A percentile compares a stretch with the other conserved stretches of the same genome.
Conservation (phyloP, 2,888 invertebrate species). For the Lasioglossum villosulum region DNA sequence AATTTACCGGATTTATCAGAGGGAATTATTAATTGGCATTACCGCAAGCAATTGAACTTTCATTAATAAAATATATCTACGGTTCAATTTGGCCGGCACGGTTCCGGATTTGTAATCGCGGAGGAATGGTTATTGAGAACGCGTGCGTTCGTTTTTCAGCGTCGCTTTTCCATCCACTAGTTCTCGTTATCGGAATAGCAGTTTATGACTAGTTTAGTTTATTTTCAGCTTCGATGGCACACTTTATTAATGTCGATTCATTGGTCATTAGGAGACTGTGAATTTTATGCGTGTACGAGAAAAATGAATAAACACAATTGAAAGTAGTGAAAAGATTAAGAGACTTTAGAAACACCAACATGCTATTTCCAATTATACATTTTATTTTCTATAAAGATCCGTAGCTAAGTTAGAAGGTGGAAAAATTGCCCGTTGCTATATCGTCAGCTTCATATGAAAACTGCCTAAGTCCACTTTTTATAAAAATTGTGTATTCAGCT, state of each 20-base stretch:
- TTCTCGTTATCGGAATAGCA: background rate
- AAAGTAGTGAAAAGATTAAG: too few relatives aligned
- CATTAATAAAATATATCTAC: constrained; percentile 21
- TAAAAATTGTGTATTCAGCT: too few relatives aligned
- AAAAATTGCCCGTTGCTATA: too few relatives aligned
- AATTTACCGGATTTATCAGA: constrained; percentile 37
- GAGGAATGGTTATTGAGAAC: background rate
- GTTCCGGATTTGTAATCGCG: background rate
- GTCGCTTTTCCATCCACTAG: background rate
- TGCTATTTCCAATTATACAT: too few relatives aligned
- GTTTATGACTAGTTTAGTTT: background rate
- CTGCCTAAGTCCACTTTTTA: too few relatives aligned
- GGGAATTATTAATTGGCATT: constrained; percentile 41
- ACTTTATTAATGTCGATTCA: background rate
- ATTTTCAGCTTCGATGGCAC: background rate
- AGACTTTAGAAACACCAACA: too few relatives aligned
- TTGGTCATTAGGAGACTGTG: too few relatives aligned
- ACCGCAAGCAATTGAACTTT: constrained; percentile 31
- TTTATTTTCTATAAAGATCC: too few relatives aligned
- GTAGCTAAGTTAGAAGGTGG: too few relatives aligned
- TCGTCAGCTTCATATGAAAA: too few relatives aligned
- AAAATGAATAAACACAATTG: too few relatives aligned
- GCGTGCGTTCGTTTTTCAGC: background rate
- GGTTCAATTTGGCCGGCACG: background rate
- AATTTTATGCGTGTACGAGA: too few relatives aligned